Conservation (phyloP, 2,797 vertebrate genomes). For the Spea hammondii region DNA sequence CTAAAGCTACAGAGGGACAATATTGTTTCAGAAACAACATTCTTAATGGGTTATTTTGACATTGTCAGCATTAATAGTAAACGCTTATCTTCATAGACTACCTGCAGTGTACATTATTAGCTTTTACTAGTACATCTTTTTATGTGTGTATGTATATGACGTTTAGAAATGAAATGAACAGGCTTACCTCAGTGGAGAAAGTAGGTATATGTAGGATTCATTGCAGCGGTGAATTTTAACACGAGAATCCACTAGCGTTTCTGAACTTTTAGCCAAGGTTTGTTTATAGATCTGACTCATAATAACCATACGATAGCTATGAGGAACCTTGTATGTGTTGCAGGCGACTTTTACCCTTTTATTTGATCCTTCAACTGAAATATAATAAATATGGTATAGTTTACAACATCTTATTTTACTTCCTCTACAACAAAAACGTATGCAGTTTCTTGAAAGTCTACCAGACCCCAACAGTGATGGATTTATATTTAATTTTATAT, state of each 20-base stretch:
- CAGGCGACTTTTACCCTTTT: conserved; percentile 87
- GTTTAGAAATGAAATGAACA: not conserved
- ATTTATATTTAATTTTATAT: too few relatives aligned
- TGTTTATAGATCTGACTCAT: conserved; percentile 93
- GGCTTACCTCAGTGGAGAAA: conserved; percentile 87
- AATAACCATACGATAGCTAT: conserved; percentile 80
- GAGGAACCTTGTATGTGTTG: conserved; percentile 77
- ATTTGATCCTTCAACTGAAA: conserved; percentile 83
- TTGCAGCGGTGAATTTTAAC: conserved; percentile 88
- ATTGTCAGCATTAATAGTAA: too few relatives aligned
- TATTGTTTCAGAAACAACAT: too few relatives aligned
- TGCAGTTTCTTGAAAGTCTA: too few relatives aligned
- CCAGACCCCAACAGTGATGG: too few relatives aligned
- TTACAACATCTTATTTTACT: not conserved
- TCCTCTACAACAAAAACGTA: too few relatives aligned
- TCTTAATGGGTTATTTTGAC: too few relatives aligned
- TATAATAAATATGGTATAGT: not conserved
- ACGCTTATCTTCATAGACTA: too few relatives aligned
- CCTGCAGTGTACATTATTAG: too few relatives aligned
- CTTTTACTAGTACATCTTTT: too few relatives aligned
- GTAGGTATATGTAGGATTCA: conserved; percentile 91
- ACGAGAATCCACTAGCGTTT: conserved; percentile 83
- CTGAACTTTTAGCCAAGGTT: conserved; percentile 91
- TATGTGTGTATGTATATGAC: not conserved
- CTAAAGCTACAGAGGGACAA: too few relatives aligned